Evolutionary conservation across 2,888 invertebrate genomes (phyloP).

Genomic region (Myopa testacea): DNA sequence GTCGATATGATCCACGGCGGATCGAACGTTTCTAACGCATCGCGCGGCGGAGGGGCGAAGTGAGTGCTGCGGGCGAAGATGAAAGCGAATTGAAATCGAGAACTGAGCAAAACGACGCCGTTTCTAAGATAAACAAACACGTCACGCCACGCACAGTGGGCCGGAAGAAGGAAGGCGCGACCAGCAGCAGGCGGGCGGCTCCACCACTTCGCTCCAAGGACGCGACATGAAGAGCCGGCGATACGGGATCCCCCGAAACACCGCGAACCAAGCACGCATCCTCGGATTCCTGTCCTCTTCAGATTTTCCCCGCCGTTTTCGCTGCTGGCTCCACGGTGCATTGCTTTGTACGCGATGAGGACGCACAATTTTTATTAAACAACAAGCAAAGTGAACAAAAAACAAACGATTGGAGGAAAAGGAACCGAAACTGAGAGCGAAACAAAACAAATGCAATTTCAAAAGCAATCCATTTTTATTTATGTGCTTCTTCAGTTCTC

Average conservation of each 20-base stretch:
- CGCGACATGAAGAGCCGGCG: no score
- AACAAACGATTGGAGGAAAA: not conserved
- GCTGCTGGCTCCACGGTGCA: slow-evolving; percentile 13
- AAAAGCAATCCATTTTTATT: slow-evolving; percentile 26
- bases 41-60: not conserved
- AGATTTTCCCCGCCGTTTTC: not conserved
- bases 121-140: not conserved
- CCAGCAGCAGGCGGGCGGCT: no score
- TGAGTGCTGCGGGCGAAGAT: slow-evolving; percentile 7
- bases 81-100: not conserved
- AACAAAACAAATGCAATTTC: slow-evolving; percentile 27
- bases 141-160: not conserved
- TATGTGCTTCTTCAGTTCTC: not conserved
- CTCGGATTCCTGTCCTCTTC: no score
- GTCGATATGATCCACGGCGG: no score
- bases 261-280: no score
- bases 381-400: not conserved
- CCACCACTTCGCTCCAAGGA: no score
- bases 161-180: slow-evolving; percentile 13
- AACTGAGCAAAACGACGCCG: not conserved
- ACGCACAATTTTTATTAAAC: not conserved
- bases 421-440: slow-evolving; percentile 21
- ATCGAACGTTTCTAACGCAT: not conserved
- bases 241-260: no score
- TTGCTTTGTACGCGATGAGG: not conserved